phyloP scores from a whole-genome alignment of 2,888 invertebrate genomes.

The Lithophane ornitopus region DNA sequence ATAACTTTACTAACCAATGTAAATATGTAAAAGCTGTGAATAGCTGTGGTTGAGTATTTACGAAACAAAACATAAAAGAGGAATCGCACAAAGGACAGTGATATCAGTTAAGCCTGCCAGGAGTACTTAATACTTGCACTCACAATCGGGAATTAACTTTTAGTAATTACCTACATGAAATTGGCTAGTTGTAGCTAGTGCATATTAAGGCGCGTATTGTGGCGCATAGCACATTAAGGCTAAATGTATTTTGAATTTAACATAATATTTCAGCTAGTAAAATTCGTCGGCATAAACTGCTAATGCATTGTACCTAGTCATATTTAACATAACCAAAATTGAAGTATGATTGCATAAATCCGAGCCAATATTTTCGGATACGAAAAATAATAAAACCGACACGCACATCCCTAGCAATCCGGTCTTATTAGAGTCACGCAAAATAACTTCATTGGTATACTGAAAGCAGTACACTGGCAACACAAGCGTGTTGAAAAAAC shows the following conservation, averaged over 20 bases:
- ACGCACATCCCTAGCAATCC: constrained; percentile 51
- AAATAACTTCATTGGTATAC: constrained; percentile 78
- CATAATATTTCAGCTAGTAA: not conserved
- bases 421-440: constrained; percentile 72
- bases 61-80: not conserved
- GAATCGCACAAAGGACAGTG: not conserved
- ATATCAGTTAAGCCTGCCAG: not conserved
- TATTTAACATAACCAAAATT: not conserved
- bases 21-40: not conserved
- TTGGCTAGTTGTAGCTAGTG: too few species aligned
- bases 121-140: not conserved
- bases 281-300: not conserved
- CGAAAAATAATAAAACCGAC: not conserved
- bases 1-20: not conserved
- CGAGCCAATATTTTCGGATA: constrained; percentile 1
- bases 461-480: constrained; percentile 18
- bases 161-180: not conserved
- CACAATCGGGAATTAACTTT: not conserved
- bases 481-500: constrained; percentile 63
- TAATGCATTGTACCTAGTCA: not conserved
- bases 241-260: not conserved
- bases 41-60: too few species aligned
- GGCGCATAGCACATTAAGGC: too few species aligned
- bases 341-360: not conserved
- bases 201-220: not conserved